Conservation (phyloP, 2,888 invertebrate genomes). For the Xylota sylvarum region DNA sequence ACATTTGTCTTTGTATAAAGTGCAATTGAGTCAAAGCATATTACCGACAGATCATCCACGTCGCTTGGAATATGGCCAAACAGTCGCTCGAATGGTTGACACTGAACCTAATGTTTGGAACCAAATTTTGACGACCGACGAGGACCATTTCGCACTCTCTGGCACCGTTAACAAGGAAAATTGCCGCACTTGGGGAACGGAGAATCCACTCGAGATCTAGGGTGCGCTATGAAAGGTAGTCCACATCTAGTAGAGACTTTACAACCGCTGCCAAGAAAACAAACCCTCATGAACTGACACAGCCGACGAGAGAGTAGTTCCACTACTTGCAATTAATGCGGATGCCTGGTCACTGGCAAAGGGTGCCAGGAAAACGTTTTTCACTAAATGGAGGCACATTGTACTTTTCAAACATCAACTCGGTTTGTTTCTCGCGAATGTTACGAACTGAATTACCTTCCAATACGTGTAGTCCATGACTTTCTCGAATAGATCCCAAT, state of each 20-base stretch:
- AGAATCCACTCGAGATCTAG: too few species aligned
- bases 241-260: slow-evolving; percentile 97
- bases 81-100: too few species aligned
- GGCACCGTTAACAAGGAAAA: too few species aligned
- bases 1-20: too few species aligned
- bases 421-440: slow-evolving; percentile 97
- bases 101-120: too few species aligned
- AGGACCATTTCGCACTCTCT: too few species aligned
- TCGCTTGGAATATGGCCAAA: too few species aligned
- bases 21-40: too few species aligned
- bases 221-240: slow-evolving; percentile 95
- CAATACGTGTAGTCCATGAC: slow-evolving; percentile 97
- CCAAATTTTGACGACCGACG: too few species aligned
- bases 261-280: slow-evolving; percentile 98
- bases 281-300: slow-evolving; percentile 98
- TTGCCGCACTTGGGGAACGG: too few species aligned
- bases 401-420: slow-evolving; percentile 99
- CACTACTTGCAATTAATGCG: slow-evolving; percentile 96
- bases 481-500: slow-evolving; percentile 99
- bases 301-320: slow-evolving; percentile 99
- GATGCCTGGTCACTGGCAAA: slow-evolving; percentile 97
- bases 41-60: too few species aligned
- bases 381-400: slow-evolving; percentile 98
- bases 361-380: slow-evolving; percentile 98
- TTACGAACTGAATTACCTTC: slow-evolving; percentile 95